Conservation (phyloP, 2,888 invertebrate genomes). For the Drosophila borborema region DNA sequence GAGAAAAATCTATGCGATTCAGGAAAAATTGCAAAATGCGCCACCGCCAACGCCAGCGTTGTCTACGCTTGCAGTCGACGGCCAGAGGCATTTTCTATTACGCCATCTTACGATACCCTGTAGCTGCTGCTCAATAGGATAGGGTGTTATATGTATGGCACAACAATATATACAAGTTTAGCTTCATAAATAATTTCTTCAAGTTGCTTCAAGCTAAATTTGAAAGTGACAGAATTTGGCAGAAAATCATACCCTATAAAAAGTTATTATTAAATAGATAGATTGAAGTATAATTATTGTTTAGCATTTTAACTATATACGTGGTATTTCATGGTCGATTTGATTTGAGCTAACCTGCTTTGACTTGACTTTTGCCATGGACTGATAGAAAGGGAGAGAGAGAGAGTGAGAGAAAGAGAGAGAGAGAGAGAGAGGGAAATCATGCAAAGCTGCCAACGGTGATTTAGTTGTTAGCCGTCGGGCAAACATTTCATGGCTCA, state of each 20-base stretch:
- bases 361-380: constrained; percentile 43
- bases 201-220: too few species aligned
- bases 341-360: neutral
- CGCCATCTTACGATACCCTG: constrained; percentile 46
- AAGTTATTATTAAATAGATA: too few species aligned
- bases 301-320: neutral
- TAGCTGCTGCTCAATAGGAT: neutral
- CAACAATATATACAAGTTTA: too few species aligned
- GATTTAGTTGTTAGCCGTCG: constrained; percentile 78
- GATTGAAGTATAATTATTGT: too few species aligned
- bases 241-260: neutral
- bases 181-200: too few species aligned
- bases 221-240: too few species aligned
- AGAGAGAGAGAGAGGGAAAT: constrained; percentile 14
- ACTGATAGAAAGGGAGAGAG: neutral
- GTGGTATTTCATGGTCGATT: constrained; percentile 12
- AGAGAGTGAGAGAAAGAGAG: constrained; percentile 10
- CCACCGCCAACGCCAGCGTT: constrained; percentile 32
- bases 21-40: constrained; percentile 72
- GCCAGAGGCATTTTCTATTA: constrained; percentile 63
- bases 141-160: neutral
- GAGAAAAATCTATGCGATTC: constrained; percentile 74
- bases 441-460: constrained; percentile 71
- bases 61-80: constrained; percentile 40
- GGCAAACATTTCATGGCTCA: constrained; percentile 79